Conservation (phyloP, 2,113 vertebrate species). For the Acrocephalus arundinaceus region DNA sequence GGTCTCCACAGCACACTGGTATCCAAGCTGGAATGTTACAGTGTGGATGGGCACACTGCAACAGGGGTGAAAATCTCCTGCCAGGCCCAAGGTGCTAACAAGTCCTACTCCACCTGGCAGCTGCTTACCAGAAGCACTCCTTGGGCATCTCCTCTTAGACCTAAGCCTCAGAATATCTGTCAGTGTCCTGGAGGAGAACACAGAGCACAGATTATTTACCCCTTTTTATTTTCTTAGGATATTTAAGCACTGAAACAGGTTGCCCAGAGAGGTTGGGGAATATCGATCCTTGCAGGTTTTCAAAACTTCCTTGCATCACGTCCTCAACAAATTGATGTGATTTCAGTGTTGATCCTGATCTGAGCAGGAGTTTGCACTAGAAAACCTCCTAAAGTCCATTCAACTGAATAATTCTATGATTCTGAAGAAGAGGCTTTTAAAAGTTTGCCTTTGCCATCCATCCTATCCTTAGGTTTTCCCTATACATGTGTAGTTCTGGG, state of each 20-base stretch:
- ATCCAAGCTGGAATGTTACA: not conserved
- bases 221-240: not conserved
- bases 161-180: rapidly evolving
- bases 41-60: not conserved
- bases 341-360: not conserved
- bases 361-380: not conserved
- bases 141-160: not conserved
- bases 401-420: not conserved
- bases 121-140: not conserved
- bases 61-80: not conserved
- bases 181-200: not conserved
- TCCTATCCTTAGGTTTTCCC: not conserved
- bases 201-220: not conserved
- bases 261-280: not conserved
- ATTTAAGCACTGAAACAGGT: not conserved
- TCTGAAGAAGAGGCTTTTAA: not conserved
- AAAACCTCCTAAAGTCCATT: not conserved
- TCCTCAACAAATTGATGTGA: not conserved
- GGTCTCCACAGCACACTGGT: not conserved
- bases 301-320: not conserved
- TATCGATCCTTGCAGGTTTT: not conserved
- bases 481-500: not conserved
- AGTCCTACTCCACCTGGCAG: not conserved
- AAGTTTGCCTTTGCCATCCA: not conserved
- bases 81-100: not conserved